A percentile compares a stretch with the other conserved stretches of the same genome.
These are phyloP conservation scores for Cotesia glomerata DNA, from an alignment of 1,140 invertebrate species.

Conservation along the genomic window DNA sequence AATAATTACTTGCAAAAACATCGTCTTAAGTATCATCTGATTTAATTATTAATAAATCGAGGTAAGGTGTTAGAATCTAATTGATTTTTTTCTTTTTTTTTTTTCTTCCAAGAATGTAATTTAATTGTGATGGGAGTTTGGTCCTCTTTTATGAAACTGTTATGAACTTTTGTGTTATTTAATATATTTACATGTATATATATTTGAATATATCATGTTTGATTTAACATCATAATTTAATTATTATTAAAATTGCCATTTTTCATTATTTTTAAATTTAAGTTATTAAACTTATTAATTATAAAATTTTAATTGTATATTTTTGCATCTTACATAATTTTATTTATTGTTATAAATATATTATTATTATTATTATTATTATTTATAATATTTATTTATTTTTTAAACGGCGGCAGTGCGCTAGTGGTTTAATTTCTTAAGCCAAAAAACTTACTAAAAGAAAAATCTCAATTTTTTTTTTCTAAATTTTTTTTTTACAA, in stretches of 20 bases:
- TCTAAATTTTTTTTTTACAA: neutral
- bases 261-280: constrained; percentile 18
- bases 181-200: neutral
- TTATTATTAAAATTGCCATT: neutral
- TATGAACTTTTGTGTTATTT: neutral
- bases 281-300: constrained; percentile 10
- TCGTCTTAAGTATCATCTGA: neutral
- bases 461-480: neutral
- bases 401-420: constrained; percentile 25
- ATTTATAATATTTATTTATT: constrained; percentile 1
- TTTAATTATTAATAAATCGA: neutral
- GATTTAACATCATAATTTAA: no score
- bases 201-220: constrained; percentile 26
- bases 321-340: neutral
- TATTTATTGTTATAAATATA: neutral
- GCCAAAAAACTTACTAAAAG: neutral
- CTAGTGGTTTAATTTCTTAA: constrained; percentile 6
- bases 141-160: neutral
- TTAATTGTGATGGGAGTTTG: neutral
- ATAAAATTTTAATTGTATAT: neutral
- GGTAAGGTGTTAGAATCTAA: neutral
- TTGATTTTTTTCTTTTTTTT: neutral
- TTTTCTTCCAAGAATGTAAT: neutral
- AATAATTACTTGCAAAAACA: neutral
- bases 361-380: constrained; percentile 6